Evolutionary conservation across 2,888 invertebrate genomes (phyloP).

Genomic region (Bursaphelenchus okinawaensis): DNA sequence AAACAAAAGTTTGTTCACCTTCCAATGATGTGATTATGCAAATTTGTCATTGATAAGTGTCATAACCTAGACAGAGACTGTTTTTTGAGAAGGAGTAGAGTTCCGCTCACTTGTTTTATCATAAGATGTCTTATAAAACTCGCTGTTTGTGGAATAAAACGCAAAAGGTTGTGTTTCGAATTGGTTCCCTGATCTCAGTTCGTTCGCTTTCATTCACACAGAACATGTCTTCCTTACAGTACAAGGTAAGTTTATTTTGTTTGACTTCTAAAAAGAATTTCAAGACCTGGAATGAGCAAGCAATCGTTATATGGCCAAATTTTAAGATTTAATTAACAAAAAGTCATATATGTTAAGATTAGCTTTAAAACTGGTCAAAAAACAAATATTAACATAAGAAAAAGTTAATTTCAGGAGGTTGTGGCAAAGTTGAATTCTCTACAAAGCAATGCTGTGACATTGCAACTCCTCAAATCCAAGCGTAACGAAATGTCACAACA

Average conservation of each 20-base stretch:
- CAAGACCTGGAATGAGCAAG: too few species aligned
- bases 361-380: too few species aligned
- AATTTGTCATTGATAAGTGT: too few species aligned
- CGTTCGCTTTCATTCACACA: not conserved
- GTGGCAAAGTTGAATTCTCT: constrained; percentile 44
- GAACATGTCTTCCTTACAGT: not conserved
- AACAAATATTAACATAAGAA: too few species aligned
- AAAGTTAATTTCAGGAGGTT: constrained; percentile 33
- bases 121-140: not conserved
- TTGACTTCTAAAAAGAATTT: too few species aligned
- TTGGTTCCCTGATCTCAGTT: not conserved
- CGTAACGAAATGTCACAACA: constrained; percentile 2
- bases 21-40: too few species aligned
- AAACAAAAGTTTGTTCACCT: too few species aligned
- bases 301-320: too few species aligned
- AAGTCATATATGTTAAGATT: too few species aligned
- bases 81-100: not conserved
- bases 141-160: not conserved
- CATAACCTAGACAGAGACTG: too few species aligned
- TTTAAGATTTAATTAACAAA: too few species aligned
- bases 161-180: not conserved
- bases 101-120: not conserved
- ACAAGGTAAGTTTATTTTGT: not conserved
- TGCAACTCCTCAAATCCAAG: constrained; percentile 45
- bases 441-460: constrained; percentile 49